A percentile compares a stretch with the other conserved stretches of the same genome.
Evolutionary conservation across 2,797 vertebrate species (phyloP).

Genomic region (Bradypodion pumilum): DNA sequence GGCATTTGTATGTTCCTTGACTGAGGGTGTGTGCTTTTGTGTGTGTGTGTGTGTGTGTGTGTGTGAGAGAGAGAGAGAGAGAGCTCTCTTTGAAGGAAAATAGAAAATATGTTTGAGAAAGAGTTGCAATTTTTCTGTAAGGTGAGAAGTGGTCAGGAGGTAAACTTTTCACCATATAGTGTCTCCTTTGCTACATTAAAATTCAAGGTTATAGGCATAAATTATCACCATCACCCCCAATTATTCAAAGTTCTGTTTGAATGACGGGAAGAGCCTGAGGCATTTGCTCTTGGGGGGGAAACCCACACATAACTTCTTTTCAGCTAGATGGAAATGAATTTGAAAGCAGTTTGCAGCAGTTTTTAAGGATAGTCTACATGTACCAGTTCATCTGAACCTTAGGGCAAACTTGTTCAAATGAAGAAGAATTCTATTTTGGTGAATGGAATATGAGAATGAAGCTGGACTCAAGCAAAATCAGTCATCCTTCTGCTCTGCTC

Average conservation of each 20-base stretch:
- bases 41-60: too few species aligned
- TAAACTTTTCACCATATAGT: background rate
- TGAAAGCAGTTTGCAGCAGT: conserved; percentile 13
- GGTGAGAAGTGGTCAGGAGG: background rate
- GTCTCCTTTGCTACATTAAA: rapidly evolving
- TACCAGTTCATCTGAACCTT: conserved; percentile 3
- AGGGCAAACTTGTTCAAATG: conserved; percentile 10
- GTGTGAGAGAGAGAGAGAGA: too few species aligned
- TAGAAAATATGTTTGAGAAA: too few species aligned
- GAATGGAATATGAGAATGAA: background rate
- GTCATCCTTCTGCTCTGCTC: background rate
- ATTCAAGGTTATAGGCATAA: rapidly evolving
- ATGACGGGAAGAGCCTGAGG: background rate
- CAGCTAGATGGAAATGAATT: conserved; percentile 12
- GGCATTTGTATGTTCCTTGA: too few species aligned
- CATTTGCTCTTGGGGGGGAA: background rate
- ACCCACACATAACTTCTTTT: background rate
- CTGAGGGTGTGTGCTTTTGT: too few species aligned
- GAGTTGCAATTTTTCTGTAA: too few species aligned
- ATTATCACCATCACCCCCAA: background rate
- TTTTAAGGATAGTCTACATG: background rate
- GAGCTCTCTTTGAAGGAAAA: too few species aligned
- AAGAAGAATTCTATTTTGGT: conserved; percentile 2
- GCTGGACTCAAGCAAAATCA: background rate
- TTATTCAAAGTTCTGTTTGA: background rate